Evolutionary conservation across 2,797 vertebrate genomes (phyloP).

Genomic region (Alfaro cultratus): DNA sequence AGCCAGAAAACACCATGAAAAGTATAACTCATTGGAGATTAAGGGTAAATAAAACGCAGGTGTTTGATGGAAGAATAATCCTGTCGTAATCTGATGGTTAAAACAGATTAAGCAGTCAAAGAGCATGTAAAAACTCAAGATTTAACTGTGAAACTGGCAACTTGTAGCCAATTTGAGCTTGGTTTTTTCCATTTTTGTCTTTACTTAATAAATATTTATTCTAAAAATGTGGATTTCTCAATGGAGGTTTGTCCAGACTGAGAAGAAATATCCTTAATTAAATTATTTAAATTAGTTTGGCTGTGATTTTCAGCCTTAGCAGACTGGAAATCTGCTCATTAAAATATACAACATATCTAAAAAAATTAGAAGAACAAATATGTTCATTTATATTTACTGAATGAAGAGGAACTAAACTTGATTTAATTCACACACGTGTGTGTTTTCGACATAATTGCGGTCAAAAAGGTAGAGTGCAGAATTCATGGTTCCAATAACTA

Average conservation of each 20-base stretch:
- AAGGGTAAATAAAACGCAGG: not conserved
- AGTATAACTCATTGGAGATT: not conserved
- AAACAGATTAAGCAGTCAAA: not conserved
- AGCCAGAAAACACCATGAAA: slow-evolving; percentile 1
- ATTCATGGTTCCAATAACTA: no score
- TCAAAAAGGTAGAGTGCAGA: not conserved
- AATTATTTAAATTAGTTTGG: not conserved
- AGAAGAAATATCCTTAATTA: not conserved
- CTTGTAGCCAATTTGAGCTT: not conserved
- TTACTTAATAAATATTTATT: not conserved
- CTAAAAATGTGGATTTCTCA: not conserved
- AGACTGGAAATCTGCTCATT: not conserved
- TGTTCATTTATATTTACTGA: not conserved
- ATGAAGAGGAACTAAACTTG: not conserved
- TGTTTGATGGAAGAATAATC: not conserved
- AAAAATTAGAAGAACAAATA: not conserved
- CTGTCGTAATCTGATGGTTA: not conserved
- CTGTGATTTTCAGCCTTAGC: not conserved
- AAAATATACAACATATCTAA: not conserved
- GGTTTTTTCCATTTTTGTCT: not conserved
- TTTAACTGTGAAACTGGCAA: not conserved
- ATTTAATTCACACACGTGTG: not conserved
- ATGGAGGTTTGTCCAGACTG: not conserved
- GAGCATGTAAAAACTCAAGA: not conserved
- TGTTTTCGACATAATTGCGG: not conserved